phyloP scores from a whole-genome alignment of 2,113 vertebrate genomes.

The Scophthalmus maximus region DNA sequence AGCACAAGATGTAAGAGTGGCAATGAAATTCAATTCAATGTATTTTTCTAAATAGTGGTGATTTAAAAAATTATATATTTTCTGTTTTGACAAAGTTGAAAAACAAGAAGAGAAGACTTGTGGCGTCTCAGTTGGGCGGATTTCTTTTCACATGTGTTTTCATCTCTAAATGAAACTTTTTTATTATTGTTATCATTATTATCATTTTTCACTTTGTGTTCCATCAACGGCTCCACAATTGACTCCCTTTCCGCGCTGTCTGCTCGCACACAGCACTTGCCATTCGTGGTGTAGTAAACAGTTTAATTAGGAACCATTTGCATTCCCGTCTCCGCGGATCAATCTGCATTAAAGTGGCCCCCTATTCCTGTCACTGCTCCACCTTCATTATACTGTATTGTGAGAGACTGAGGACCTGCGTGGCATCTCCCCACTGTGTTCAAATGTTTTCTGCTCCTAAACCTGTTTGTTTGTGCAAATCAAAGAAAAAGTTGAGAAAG shows the following conservation, averaged over 20 bases:
- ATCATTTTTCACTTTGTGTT: slow-evolving; percentile 4
- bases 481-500: background rate
- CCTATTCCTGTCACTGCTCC: slow-evolving; percentile 48
- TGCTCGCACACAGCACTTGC: slow-evolving; percentile 27
- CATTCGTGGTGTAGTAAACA: slow-evolving; percentile 60
- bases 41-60: no score
- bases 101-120: background rate
- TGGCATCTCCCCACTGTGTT: slow-evolving; percentile 1
- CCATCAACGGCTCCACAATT: slow-evolving; percentile 9
- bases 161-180: no score
- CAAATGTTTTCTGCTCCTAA: background rate
- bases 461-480: slow-evolving; percentile 11
- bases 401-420: slow-evolving; percentile 28
- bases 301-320: slow-evolving; percentile 70
- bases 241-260: slow-evolving; percentile 9
- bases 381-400: slow-evolving; percentile 47
- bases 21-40: no score
- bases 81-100: background rate
- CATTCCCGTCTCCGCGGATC: slow-evolving; percentile 57
- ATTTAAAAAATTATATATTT: no score
- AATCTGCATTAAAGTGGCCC: slow-evolving; percentile 56
- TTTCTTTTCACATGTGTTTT: no score
- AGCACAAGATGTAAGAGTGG: no score
- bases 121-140: background rate
- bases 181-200: background rate